Base-by-base conservation (phyloP, 30 jellyfish, hydroid and myxozoan genomes). In the Aurelia aurita region DNA sequence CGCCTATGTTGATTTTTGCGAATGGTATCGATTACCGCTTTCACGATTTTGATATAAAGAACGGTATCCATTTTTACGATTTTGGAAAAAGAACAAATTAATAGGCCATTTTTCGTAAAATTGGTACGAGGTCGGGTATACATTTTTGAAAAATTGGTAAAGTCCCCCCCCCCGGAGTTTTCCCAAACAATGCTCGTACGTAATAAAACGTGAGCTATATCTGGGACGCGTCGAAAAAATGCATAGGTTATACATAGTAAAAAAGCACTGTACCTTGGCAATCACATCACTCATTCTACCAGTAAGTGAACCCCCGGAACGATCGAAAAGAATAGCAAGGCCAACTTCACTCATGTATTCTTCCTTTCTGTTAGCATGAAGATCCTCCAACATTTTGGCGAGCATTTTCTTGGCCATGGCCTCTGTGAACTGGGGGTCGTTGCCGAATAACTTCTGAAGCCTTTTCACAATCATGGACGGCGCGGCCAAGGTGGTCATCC, bases 281-380 rank as follows among this genome's bases (percentile, higher is more conserved):
- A 85, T 32, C 12, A 26, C 67, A 1, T 85, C 77, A 19, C 75
- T 51, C 94, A 85, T 85, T 20, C 34, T 57, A 1, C 43, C 91
- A 15, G 96, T 87, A 19, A 87, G 75, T 47, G 51, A 15, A 18
- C 96, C 96, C 5, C 96, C 96, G 13, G 96, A 63, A 11, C 96
- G 87, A 71, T 87, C 96, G 47, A 87, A 87, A 39, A 87, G 88
- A 65, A 87, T 4, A 5, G 96, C 96, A 27, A 87, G 71, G 77
- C 96, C 96, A 32, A 72, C 88, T n/a, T 59, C 87, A 57, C 96
- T 87, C 96, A 77, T 77, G 88, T 87, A 87, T 72, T 87, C 96
- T 62, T 87, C 96, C 64, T 87, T 87, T 49, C 96, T 57, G 79
- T 87, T 87, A 39, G 63, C 79, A 58, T 79, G 96, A 58, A 87